Base-by-base conservation (phyloP, 2,113 vertebrate genomes). In the Onychorhynchus coronatus region DNA sequence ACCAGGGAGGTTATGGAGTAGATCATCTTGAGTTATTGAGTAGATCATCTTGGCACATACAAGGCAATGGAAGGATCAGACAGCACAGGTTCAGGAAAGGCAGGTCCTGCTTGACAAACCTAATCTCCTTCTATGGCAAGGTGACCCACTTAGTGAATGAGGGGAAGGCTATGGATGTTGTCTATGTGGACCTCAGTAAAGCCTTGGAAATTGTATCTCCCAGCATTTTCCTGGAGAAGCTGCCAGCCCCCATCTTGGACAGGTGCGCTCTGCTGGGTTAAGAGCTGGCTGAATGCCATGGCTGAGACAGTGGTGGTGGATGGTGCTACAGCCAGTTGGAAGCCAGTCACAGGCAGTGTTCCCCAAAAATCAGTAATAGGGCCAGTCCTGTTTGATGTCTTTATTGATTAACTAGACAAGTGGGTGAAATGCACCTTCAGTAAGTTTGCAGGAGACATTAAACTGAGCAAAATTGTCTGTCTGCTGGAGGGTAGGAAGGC, bases 371-470 rank as follows among this genome's bases (percentile, higher is more conserved):
- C 46, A 78, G 18, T 31, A 33, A 52, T 44, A 52, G 11, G 18
- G 6, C 6, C 23, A 71, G 15, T 7, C 15, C 23, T 53, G 12
- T n/a, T 62, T 21, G 28, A 30, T 23, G 37, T 7, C 23, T n/a
- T 20, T 11, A n/a, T 0, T 72, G n/a, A 55, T 63, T 24, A 12
- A 41, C 41, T 71, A 20, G 7, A 55, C 5, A 15, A 63, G 11
- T 7, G 9, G 8, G 47, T 41, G 14, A 30, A 47, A 9, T 41
- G 10, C 30, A 63, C 2, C 3, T 8, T 25, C 24, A 55, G 20
- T 11, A 55, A 17, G 24, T 41, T 63, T 47, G n/a, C 8, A 35
- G 15, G n/a, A 0, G 1, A 46, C 8, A n/a, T 15, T 13, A 33
- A 39, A 18, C 1, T 53, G 27, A 62, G 12, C 23, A 53, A 22